Evolutionary conservation across 2,888 invertebrate species (phyloP), one percentile per base, ranked within the genome.

Genomic region (Hypselothyrea guttata): DNA sequence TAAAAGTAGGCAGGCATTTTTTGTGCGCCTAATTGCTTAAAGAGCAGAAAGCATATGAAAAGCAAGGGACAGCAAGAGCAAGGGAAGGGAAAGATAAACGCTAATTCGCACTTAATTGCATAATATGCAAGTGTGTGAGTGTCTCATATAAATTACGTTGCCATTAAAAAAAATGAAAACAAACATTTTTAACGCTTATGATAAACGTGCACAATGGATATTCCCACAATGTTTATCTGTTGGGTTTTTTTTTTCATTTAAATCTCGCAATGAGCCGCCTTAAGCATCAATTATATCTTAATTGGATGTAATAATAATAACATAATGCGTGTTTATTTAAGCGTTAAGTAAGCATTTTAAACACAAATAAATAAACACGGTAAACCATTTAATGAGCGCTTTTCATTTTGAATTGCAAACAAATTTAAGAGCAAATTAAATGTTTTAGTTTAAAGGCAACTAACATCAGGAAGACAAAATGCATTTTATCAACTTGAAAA

Each of bases 1-100:
- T 15, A 71, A 71, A 48, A 65, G 60, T 53, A 66, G 47, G 53
- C 57, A 54, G 15, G 13, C 47, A 13, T 56, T 72, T 78, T 64
- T 62, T 74, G 64, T 61, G 46, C 57, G 63, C 53, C 63, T 59
- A 76, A 75, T 71, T 73, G 71, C 54, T 60, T 15, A 40, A 22
- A 55, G 18, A 34, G 9, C 41, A 7, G 33, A 44, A 28, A 51
- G 40, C 37, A 44, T 8, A 4, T 13, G 44, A 18, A 51, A 47
- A 52, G 11, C 28, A 4, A 47, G 12, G 34, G 22, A 30, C 16
- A 34, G 9, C 7, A 7, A 9, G 13, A 31, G 8, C 34, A 22
- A 9, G 13, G 7, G 42, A 31, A 38, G 1, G 12, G 3, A 9
- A 13, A 16, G 31, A 31, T 1, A 22, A 49, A 64, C 45, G 55